Percentiles rank a stretch among this genome's conserved stretches.
Conservation (phyloP, 2,113 vertebrate genomes). For the Psettodes erumei region DNA sequence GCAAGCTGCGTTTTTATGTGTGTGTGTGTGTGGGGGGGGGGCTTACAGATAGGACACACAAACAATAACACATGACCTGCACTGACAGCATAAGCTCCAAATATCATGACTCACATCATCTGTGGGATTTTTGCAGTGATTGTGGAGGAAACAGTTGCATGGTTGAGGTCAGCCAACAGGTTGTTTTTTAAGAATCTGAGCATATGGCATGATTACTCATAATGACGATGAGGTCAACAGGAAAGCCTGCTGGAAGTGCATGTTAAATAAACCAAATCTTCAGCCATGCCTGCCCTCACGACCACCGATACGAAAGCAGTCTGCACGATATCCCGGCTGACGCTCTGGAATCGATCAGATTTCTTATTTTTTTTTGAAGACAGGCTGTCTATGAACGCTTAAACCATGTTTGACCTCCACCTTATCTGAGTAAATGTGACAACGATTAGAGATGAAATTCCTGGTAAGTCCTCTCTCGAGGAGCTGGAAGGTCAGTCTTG, state of each 20-base stretch:
- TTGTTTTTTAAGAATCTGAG: background rate
- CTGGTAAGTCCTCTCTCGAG: constrained; percentile 5
- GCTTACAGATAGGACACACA: background rate
- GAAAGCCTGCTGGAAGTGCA: constrained; percentile 13
- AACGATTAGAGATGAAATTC: constrained; percentile 30
- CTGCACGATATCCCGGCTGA: constrained; percentile 7
- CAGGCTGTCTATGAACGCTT: background rate
- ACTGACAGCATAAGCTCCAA: background rate
- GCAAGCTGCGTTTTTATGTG: background rate
- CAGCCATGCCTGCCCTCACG: constrained; percentile 2
- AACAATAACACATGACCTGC: background rate
- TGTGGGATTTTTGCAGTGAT: background rate
- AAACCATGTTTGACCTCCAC: constrained; percentile 22
- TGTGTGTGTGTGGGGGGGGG: background rate
- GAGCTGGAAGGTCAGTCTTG: constrained; percentile 14
- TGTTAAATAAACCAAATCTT: constrained; percentile 15
- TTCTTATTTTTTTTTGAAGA: background rate
- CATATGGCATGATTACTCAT: background rate
- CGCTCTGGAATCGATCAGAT: background rate
- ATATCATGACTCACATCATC: background rate
- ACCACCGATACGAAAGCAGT: constrained; percentile 4
- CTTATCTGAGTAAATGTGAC: constrained; percentile 21
- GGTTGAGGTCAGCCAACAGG: background rate
- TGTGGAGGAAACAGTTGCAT: background rate
- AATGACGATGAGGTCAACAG: constrained; percentile 12